Conservation (phyloP, 2,797 vertebrate genomes). For the Novumbra hubbsi region DNA sequence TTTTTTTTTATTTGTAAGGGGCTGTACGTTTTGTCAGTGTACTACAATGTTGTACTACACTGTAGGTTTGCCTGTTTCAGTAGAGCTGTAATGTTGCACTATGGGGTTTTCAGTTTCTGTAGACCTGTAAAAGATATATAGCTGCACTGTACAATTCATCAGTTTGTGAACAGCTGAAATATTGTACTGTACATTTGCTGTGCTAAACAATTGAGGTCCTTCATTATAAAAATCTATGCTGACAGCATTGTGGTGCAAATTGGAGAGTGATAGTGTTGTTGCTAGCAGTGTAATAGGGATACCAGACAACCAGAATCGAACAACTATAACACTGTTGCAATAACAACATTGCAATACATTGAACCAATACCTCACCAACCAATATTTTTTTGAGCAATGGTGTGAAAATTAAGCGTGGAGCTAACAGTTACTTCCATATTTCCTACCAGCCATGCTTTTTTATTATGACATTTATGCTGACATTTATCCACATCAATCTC, state of each 20-base stretch:
- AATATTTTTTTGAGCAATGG: slow-evolving; percentile 32
- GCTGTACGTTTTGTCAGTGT: too few species aligned
- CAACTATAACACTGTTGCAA: slow-evolving; percentile 59
- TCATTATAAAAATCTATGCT: slow-evolving; percentile 63
- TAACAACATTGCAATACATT: slow-evolving; percentile 54
- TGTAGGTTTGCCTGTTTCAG: too few species aligned
- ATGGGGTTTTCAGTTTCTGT: background rate
- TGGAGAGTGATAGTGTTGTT: slow-evolving; percentile 53
- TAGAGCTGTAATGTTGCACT: too few species aligned
- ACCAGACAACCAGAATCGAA: slow-evolving; percentile 60
- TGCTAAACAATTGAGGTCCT: slow-evolving; percentile 44
- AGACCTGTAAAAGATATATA: background rate
- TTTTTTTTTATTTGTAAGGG: too few species aligned
- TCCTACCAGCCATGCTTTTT: slow-evolving; percentile 47
- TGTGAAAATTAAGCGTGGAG: slow-evolving; percentile 5
- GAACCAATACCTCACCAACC: slow-evolving; percentile 40
- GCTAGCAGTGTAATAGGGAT: slow-evolving; percentile 42
- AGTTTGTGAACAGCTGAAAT: background rate
- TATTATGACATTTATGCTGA: slow-evolving; percentile 68
- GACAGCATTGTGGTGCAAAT: slow-evolving; percentile 68
- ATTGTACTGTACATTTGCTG: background rate
- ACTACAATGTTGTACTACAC: too few species aligned
- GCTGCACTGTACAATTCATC: background rate
- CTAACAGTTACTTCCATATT: slow-evolving; percentile 25
- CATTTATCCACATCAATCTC: slow-evolving; percentile 65